Evolutionary conservation across 2,888 invertebrate genomes (phyloP).

Genomic region (Nephrotoma appendiculata): DNA sequence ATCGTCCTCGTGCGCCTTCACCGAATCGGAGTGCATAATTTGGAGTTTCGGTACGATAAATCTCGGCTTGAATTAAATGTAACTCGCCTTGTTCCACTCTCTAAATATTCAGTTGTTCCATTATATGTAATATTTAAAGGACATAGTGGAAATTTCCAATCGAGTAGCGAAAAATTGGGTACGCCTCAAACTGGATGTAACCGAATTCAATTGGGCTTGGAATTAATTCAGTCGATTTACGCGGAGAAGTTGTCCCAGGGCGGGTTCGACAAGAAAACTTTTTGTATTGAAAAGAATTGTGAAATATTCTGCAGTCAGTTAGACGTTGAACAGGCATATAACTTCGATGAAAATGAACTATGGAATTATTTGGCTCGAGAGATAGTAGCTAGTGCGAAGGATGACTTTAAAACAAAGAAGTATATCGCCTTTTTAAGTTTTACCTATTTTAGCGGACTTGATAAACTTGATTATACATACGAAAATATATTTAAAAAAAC

Average conservation of each 20-base stretch:
- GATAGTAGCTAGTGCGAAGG: conserved; percentile 50
- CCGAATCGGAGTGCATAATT: background rate
- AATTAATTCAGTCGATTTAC: conserved; percentile 71
- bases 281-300: conserved; percentile 62
- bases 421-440: conserved; percentile 83
- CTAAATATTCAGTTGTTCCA: conserved; percentile 34
- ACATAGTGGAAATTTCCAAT: conserved; percentile 65
- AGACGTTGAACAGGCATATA: conserved; percentile 51
- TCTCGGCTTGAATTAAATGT: conserved; percentile 2
- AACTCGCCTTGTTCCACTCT: conserved; percentile 6
- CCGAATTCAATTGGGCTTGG: conserved; percentile 60
- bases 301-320: conserved; percentile 58
- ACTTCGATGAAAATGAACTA: conserved; percentile 60
- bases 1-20: background rate
- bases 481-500: conserved; percentile 53
- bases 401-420: conserved; percentile 48
- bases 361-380: conserved; percentile 80
- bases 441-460: conserved; percentile 57
- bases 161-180: conserved; percentile 32
- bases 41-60: background rate
- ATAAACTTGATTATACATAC: conserved; percentile 47
- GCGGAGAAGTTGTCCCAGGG: conserved; percentile 76
- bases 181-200: conserved; percentile 51
- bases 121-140: conserved; percentile 71
- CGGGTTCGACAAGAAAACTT: conserved; percentile 64